Percentiles rank a stretch among this genome's conserved stretches.
These are phyloP conservation scores for Staurois parvus DNA, from an alignment of 2,797 vertebrate species.

Conservation along the genomic window DNA sequence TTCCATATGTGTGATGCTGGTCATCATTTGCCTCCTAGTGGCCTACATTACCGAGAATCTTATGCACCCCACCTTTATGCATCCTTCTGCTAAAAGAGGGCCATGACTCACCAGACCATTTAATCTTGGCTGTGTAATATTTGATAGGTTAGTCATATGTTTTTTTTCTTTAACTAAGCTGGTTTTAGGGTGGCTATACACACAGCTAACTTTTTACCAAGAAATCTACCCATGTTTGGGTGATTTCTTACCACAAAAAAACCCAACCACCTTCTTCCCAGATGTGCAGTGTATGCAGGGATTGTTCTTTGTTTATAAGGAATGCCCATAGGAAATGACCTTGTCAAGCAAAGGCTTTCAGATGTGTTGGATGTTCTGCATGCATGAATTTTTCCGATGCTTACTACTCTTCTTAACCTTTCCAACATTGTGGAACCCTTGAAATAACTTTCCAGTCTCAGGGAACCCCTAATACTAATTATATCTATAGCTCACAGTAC, in stretches of 20 bases:
- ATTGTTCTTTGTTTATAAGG: neutral
- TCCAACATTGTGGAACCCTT: too few species aligned
- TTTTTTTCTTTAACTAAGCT: neutral
- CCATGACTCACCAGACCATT: neutral
- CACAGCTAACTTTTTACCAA: neutral
- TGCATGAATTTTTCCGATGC: neutral
- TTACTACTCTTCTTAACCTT: too few species aligned
- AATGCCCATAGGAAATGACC: neutral
- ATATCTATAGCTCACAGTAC: too few species aligned
- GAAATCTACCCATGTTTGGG: neutral
- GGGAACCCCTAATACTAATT: too few species aligned
- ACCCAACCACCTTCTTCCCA: too few species aligned
- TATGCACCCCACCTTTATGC: constrained; percentile 81
- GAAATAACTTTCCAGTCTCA: too few species aligned
- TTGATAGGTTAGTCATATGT: neutral
- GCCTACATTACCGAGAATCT: constrained; percentile 98
- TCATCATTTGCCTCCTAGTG: constrained; percentile 96
- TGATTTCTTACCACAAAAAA: neutral
- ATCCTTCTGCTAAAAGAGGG: constrained; percentile 49
- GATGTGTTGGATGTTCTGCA: neutral
- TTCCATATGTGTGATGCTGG: constrained; percentile 97
- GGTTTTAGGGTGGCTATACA: neutral
- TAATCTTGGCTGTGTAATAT: neutral
- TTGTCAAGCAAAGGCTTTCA: neutral
- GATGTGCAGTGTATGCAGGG: neutral